Percentiles rank a stretch among this genome's conserved stretches.
These are phyloP conservation scores for Sander lucioperca DNA, from an alignment of 2,113 vertebrate genomes.

Conservation along the genomic window DNA sequence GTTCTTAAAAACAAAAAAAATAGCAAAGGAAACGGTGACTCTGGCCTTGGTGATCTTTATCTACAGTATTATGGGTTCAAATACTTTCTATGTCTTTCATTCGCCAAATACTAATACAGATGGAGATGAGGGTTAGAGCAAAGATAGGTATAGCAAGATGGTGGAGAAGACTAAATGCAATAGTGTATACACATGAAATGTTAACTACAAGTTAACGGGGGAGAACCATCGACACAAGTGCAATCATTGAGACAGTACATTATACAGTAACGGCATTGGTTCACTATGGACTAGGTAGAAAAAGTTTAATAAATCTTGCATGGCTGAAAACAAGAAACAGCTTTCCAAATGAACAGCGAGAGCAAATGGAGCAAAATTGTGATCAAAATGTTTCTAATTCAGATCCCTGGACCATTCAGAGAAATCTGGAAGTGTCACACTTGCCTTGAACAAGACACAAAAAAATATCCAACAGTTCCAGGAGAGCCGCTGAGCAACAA, in stretches of 20 bases:
- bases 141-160: too few relatives aligned
- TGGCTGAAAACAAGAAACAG: background rate
- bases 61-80: too few relatives aligned
- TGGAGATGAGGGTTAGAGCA: too few relatives aligned
- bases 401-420: background rate
- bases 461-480: conserved; percentile 17
- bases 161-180: background rate
- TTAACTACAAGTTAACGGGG: background rate
- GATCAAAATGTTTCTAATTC: background rate
- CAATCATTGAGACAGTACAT: background rate
- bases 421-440: conserved; percentile 15
- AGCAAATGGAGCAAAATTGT: background rate
- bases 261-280: background rate
- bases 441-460: conserved; percentile 31
- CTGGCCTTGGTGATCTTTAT: too few relatives aligned
- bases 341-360: background rate
- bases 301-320: background rate
- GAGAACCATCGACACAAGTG: background rate
- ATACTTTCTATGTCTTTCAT: too few relatives aligned
- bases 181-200: too few relatives aligned
- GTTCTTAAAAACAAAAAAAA: background rate
- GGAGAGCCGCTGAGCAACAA: conserved; percentile 25
- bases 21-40: background rate
- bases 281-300: background rate
- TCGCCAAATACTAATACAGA: too few relatives aligned